phyloP scores from a whole-genome alignment of 2,888 invertebrate genomes.

The Escarpia spicata region DNA sequence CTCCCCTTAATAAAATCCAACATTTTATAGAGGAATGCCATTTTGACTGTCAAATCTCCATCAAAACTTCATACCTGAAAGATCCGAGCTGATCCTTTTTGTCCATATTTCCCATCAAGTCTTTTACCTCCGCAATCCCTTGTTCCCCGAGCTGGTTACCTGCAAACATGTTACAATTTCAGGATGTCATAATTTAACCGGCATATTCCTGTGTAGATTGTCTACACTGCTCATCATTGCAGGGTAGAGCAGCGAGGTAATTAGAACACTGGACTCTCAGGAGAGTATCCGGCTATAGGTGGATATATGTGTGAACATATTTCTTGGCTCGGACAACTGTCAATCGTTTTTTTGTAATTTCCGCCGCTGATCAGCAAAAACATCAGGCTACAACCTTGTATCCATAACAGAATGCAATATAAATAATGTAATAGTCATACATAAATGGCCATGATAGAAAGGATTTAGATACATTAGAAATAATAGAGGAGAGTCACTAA shows the following conservation, averaged over 20 bases:
- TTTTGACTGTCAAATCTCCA: neutral
- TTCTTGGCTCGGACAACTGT: constrained; percentile 74
- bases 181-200: neutral
- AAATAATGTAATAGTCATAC: neutral
- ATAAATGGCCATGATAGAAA: neutral
- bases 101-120: neutral
- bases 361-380: constrained; percentile 52
- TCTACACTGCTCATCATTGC: too few relatives aligned
- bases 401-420: neutral
- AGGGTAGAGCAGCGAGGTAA: too few relatives aligned
- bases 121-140: neutral
- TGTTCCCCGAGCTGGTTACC: neutral
- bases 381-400: neutral
- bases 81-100: neutral
- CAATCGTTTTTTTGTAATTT: constrained; percentile 81
- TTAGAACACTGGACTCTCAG: too few relatives aligned
- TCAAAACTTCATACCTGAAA: neutral
- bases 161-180: neutral
- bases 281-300: too few relatives aligned
- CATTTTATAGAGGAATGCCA: neutral
- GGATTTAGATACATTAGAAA: too few relatives aligned
- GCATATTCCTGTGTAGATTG: neutral
- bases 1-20: too few relatives aligned
- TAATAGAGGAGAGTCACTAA: too few relatives aligned
- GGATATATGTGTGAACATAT: too few relatives aligned